These are phyloP conservation scores for Blera fallax DNA, from an alignment of 2,888 invertebrate genomes.

Conservation along the genomic window DNA sequence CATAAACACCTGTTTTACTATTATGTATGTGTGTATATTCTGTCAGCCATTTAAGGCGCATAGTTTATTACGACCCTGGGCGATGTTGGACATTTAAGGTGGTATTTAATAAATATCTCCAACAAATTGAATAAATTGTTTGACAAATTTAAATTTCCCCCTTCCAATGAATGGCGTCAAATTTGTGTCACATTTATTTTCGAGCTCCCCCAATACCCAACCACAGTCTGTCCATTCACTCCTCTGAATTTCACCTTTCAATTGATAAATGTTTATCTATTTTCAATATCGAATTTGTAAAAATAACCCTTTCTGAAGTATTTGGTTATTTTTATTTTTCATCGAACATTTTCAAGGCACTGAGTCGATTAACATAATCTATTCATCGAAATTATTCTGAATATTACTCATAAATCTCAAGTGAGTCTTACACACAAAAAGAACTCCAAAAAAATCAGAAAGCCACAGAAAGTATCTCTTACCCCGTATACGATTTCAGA, in stretches of 20 bases:
- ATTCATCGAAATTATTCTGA: conserved; percentile 59
- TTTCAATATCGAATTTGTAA: conserved; percentile 44
- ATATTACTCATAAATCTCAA: conserved; percentile 70
- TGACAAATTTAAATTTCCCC: conserved; percentile 58
- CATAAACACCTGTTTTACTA: conserved; percentile 8
- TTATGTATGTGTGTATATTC: not conserved
- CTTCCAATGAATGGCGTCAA: conserved; percentile 8
- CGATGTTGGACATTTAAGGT: conserved; percentile 37
- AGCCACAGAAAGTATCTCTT: conserved; percentile 7
- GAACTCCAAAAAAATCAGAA: not conserved
- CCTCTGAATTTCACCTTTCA: conserved; percentile 14
- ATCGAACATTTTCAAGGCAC: not conserved
- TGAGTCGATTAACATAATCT: conserved; percentile 63
- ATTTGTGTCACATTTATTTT: conserved; percentile 18
- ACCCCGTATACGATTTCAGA: conserved; percentile 3
- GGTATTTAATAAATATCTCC: conserved; percentile 27
- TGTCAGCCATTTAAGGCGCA: conserved; percentile 15
- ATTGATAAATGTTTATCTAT: conserved; percentile 60
- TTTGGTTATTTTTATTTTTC: not conserved
- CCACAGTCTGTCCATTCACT: not conserved
- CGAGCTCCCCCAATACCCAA: not conserved
- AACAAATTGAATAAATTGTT: conserved; percentile 65
- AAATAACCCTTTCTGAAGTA: conserved; percentile 21
- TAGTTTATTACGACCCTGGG: conserved; percentile 15
- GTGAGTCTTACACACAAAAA: not conserved